Percentiles rank a stretch among this genome's conserved stretches.
phyloP scores from a whole-genome alignment of 2,797 vertebrate species.

The Poecilia velifera region DNA sequence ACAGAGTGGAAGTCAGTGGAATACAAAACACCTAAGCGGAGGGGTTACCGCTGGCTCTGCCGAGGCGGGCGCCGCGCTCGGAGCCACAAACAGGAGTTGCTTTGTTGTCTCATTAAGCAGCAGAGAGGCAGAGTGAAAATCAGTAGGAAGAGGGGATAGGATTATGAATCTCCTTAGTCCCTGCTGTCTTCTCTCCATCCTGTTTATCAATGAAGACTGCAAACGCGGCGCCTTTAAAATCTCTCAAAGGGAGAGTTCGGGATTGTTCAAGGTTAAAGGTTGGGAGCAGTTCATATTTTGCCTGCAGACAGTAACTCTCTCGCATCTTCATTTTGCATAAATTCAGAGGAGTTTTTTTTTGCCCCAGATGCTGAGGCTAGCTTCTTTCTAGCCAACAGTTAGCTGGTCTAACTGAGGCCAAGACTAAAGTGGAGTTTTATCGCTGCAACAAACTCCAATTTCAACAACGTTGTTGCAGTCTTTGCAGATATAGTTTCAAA shows the following conservation, averaged over 20 bases:
- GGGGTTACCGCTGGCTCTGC: constrained; percentile 38
- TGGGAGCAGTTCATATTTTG: background rate
- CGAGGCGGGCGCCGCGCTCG: constrained; percentile 31
- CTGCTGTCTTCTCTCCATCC: constrained; percentile 69
- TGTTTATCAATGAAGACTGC: constrained; percentile 66
- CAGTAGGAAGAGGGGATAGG: constrained; percentile 51
- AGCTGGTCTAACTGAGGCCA: background rate
- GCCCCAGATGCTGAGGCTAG: background rate
- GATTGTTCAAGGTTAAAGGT: background rate
- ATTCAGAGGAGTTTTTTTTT: background rate
- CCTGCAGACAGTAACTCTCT: background rate
- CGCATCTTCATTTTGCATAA: background rate
- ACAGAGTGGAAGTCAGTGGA: constrained; percentile 12
- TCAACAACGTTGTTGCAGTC: background rate
- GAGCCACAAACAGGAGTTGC: constrained; percentile 44
- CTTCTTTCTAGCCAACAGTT: background rate
- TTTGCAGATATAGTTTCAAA: background rate
- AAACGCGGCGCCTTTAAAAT: constrained; percentile 52
- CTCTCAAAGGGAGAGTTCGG: constrained; percentile 40
- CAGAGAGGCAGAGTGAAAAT: constrained; percentile 47
- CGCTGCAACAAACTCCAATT: background rate
- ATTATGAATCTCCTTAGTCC: constrained; percentile 66
- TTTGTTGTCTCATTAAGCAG: constrained; percentile 62
- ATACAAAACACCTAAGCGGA: constrained; percentile 24
- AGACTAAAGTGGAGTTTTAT: background rate